Percentiles rank a stretch among this genome's conserved stretches.
These are phyloP conservation scores for Yponomeuta evonymella DNA, from an alignment of 2,888 invertebrate genomes.

Conservation along the genomic window DNA sequence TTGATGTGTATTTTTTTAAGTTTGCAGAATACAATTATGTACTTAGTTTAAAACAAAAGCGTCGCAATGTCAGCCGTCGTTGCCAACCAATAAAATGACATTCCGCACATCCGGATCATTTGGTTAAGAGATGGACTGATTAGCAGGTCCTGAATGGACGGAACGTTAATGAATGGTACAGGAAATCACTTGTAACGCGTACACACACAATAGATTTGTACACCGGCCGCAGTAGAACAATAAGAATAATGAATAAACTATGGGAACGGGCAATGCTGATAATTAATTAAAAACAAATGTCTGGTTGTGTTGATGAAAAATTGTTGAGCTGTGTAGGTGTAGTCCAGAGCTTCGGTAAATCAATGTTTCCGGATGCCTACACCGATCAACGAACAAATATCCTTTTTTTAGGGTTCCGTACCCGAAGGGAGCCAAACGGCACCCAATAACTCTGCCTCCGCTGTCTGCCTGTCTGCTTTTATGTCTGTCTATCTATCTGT, in stretches of 20 bases:
- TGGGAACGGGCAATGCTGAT: conserved; percentile 59
- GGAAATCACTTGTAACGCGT: conserved; percentile 38
- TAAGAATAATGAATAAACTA: conserved; percentile 33
- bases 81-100: conserved; percentile 34
- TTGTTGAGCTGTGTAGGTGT: conserved; percentile 12
- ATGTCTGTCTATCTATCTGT: too few relatives aligned
- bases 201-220: conserved; percentile 32
- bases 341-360: conserved; percentile 18
- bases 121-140: conserved; percentile 35
- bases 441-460: too few relatives aligned
- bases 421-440: too few relatives aligned
- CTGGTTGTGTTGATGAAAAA: conserved; percentile 19
- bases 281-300: conserved; percentile 57
- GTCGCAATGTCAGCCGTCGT: conserved; percentile 9
- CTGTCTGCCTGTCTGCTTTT: too few relatives aligned
- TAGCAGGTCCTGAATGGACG: conserved; percentile 35
- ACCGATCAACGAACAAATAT: background rate
- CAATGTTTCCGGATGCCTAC: conserved; percentile 22
- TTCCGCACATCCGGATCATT: conserved; percentile 36
- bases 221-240: conserved; percentile 19
- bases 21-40: background rate
- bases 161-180: conserved; percentile 40
- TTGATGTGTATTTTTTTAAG: background rate
- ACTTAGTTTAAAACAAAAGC: conserved; percentile 10
- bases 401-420: background rate